Percentiles rank a stretch among this genome's conserved stretches.
phyloP scores from a whole-genome alignment of 2,113 vertebrate species.

The Numida meleagris region DNA sequence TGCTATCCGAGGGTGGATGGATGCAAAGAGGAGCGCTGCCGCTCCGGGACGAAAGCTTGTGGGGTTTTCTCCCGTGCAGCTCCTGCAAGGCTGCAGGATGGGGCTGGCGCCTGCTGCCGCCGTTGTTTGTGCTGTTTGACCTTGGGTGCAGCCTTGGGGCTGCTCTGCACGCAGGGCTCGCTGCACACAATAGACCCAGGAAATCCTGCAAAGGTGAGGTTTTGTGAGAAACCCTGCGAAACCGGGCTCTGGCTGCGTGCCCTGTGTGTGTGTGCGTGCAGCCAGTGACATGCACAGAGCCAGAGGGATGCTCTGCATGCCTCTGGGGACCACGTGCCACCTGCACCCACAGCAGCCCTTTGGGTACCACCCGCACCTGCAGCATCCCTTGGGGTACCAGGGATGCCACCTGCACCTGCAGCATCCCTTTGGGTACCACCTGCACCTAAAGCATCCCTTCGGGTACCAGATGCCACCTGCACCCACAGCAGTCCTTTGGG shows the following conservation, averaged over 20 bases:
- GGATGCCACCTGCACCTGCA: not conserved
- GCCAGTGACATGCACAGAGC: not conserved
- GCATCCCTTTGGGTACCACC: not conserved
- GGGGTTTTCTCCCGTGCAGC: not conserved
- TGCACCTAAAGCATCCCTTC: too few species aligned
- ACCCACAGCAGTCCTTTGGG: too few species aligned
- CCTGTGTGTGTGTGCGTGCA: not conserved
- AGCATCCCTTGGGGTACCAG: too few species aligned
- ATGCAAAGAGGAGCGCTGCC: not conserved
- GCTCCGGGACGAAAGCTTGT: not conserved
- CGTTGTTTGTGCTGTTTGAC: not conserved
- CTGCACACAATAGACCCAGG: not conserved
- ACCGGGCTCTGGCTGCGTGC: not conserved
- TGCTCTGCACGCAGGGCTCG: not conserved
- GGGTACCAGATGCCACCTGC: too few species aligned
- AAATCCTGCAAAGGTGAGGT: not conserved
- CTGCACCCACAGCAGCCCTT: too few species aligned
- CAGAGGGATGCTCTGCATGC: not conserved
- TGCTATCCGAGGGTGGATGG: fast-evolving
- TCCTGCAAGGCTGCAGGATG: not conserved
- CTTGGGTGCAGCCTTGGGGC: not conserved
- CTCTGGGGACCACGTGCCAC: too few species aligned
- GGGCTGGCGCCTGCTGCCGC: not conserved
- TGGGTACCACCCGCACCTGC: too few species aligned
- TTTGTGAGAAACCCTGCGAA: not conserved